Evolutionary conservation across 2,888 invertebrate genomes (phyloP).

Genomic region (Agriopis leucophaearia): DNA sequence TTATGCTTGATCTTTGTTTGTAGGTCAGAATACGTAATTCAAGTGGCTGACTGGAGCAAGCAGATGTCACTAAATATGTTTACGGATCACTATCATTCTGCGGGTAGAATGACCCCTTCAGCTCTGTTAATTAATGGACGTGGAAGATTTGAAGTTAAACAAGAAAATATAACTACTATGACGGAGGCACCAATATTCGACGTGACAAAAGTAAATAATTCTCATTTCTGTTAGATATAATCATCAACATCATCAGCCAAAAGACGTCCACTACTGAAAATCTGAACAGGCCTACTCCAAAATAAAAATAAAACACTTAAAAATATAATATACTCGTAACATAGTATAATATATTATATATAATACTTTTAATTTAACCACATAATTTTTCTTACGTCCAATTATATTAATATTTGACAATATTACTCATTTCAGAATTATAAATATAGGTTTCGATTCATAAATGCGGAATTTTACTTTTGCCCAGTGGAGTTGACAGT

Average conservation of each 20-base stretch:
- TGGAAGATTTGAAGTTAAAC: not conserved
- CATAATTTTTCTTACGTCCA: too few relatives aligned
- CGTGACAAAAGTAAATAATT: not conserved
- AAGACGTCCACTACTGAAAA: too few relatives aligned
- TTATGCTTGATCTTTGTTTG: too few relatives aligned
- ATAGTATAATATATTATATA: too few relatives aligned
- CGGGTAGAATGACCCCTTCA: not conserved
- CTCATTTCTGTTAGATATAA: too few relatives aligned
- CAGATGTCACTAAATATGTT: not conserved
- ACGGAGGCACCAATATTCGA: not conserved
- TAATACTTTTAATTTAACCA: too few relatives aligned
- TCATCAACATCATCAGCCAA: too few relatives aligned
- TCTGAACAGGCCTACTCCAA: too few relatives aligned
- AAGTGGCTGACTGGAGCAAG: not conserved
- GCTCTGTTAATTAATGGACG: conserved; percentile 5
- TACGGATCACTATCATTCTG: conserved; percentile 5
- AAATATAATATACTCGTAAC: too few relatives aligned
- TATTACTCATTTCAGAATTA: not conserved
- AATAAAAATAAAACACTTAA: too few relatives aligned
- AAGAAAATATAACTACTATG: not conserved
- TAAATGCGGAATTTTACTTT: conserved; percentile 2
- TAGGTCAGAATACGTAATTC: not conserved
- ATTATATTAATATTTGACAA: too few relatives aligned
- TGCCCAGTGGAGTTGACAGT: conserved; percentile 5
- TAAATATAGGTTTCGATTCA: not conserved